Base-by-base conservation (phyloP, 2,888 invertebrate species). In the Plagiodera versicolora region DNA sequence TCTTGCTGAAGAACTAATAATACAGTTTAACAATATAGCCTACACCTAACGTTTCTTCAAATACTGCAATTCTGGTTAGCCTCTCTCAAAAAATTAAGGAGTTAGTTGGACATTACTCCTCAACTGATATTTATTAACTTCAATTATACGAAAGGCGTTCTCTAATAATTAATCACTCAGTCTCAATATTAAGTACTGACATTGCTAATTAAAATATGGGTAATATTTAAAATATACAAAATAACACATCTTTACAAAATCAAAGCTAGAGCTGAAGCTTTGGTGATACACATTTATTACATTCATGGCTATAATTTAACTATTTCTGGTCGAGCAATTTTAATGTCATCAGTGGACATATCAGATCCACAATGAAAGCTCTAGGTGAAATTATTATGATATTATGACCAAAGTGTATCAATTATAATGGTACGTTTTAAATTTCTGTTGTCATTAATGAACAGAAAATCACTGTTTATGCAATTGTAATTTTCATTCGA, bases 111-210 rank as follows among this genome's bases (percentile, higher is more conserved):
- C 6, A 24, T 24, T 24, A 3, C 24, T 24, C 24, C 24, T 24
- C 24, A n/a, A n/a, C n/a, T n/a, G n/a, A n/a, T n/a, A n/a, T n/a
- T n/a, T n/a, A n/a, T n/a, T n/a, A n/a, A n/a, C 10, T 14, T 11
- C 14, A 1, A 4, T 6, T 18, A 6, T n/a, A 44, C 24, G 20
- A 47, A 58, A 45, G 32, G 19, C 35, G 47, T 35, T 49, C 6
- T 18, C 28, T 11, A 55, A 44, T 11, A 16, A 28, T 14, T 20
- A 45, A 28, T 18, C 17, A 35, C 19, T 61, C 67, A 67, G 64
- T 65, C 63, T 64, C 59, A 54, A 57, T 62, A 39, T 56, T 58
- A 70, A 70, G 69, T 70, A 69, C 70, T 65, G 66, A 58, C 16
- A 60, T 57, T 30, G 57, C 49, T 58, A 48, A 39, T 63, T 51